These are phyloP conservation scores for Aplochiton taeniatus DNA, from an alignment of 2,797 vertebrate species.

Conservation along the genomic window DNA sequence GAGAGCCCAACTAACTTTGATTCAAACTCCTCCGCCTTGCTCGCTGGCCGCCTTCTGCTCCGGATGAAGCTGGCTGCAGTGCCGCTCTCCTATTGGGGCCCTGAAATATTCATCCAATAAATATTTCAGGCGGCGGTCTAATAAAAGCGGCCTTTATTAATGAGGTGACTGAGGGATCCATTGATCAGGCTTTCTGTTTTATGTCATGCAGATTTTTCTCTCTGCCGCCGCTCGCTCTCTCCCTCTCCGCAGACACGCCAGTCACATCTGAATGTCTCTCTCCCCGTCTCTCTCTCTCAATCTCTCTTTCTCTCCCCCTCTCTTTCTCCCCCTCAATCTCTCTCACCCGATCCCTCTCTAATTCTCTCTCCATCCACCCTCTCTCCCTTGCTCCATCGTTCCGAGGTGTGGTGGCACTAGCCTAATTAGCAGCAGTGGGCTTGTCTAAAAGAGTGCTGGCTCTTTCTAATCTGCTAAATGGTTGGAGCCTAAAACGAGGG, in stretches of 20 bases:
- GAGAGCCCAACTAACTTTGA: neutral
- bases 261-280: neutral
- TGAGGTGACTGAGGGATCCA: constrained; percentile 69
- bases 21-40: neutral
- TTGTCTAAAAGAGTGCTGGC: constrained; percentile 36
- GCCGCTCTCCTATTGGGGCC: constrained; percentile 54
- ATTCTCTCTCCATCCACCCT: constrained; percentile 27
- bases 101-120: constrained; percentile 80
- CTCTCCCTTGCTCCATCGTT: constrained; percentile 36
- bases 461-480: constrained; percentile 46
- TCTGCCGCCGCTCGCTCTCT: constrained; percentile 9
- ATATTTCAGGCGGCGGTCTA: constrained; percentile 74
- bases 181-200: constrained; percentile 80
- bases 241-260: neutral
- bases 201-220: constrained; percentile 63
- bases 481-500: constrained; percentile 43
- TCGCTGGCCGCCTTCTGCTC: neutral
- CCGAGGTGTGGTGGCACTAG: constrained; percentile 9
- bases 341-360: constrained; percentile 35
- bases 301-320: neutral
- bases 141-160: constrained; percentile 82
- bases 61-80: neutral
- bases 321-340: neutral
- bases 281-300: neutral
- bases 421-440: constrained; percentile 52